Percentiles rank a stretch among this genome's conserved stretches.
phyloP scores from a whole-genome alignment of 2,888 invertebrate genomes.

The Drosophila pseudotalamancana region DNA sequence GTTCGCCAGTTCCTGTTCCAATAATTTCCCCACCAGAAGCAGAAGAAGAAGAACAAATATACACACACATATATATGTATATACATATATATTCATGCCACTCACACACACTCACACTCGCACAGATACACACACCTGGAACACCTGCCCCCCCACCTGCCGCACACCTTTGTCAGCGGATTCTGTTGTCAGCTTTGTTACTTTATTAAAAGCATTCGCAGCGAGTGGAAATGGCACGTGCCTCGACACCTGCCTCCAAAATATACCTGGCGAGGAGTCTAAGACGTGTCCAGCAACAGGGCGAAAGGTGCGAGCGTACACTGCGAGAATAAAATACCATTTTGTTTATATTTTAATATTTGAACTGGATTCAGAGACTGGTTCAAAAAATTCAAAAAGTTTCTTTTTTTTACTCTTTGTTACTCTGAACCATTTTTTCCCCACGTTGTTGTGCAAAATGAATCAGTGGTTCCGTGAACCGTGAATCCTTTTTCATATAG shows the following conservation, averaged over 20 bases:
- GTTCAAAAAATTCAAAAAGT: too few relatives aligned
- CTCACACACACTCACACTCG: conserved; percentile 1
- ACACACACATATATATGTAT: conserved; percentile 19
- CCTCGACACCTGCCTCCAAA: conserved; percentile 1
- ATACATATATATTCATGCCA: conserved; percentile 39
- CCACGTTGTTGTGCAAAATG: too few relatives aligned
- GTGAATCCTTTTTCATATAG: too few relatives aligned
- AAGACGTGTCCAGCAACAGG: too few relatives aligned
- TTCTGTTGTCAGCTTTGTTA: conserved; percentile 56
- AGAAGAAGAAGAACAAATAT: not conserved
- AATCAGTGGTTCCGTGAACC: too few relatives aligned
- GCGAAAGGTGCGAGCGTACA: too few relatives aligned
- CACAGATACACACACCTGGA: conserved; percentile 1
- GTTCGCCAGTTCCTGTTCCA: conserved; percentile 28
- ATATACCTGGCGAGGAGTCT: too few relatives aligned
- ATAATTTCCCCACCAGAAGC: conserved; percentile 41
- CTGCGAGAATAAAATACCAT: too few relatives aligned
- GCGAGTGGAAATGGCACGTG: conserved; percentile 25
- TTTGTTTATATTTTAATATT: too few relatives aligned
- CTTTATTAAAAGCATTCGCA: conserved; percentile 57
- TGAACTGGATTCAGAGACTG: too few relatives aligned
- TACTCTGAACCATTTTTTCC: too few relatives aligned
- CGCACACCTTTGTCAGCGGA: conserved; percentile 12
- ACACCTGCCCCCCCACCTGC: not conserved
- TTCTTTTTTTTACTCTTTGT: too few relatives aligned